Percentiles rank a stretch among this genome's conserved stretches.
These are phyloP conservation scores for Hippocampus mohnikei DNA, from an alignment of 2,113 vertebrate genomes.

Conservation along the genomic window DNA sequence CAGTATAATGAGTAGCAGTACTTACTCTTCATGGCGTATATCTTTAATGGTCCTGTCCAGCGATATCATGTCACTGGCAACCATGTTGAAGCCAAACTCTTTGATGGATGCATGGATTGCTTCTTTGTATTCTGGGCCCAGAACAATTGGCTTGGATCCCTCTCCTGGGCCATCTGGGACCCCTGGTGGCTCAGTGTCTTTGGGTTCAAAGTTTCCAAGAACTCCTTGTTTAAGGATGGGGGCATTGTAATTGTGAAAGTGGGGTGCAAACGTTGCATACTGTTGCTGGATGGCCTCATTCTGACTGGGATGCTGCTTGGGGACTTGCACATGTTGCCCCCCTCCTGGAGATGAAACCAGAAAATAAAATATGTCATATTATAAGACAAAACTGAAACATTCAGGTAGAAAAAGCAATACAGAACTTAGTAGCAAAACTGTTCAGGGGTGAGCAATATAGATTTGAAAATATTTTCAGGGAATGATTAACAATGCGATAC, in stretches of 20 bases:
- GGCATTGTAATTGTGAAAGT: conserved; percentile 78
- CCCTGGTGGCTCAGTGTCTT: conserved; percentile 86
- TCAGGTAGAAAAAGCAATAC: neutral
- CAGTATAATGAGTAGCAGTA: conserved; percentile 12
- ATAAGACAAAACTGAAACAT: neutral
- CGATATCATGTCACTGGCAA: conserved; percentile 98
- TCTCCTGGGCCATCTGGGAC: conserved; percentile 87
- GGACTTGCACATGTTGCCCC: conserved; percentile 16
- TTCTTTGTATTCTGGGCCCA: conserved; percentile 91
- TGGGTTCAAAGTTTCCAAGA: conserved; percentile 91
- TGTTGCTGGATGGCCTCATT: conserved; percentile 87
- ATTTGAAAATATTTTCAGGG: too few species aligned
- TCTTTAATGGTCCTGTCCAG: conserved; percentile 90
- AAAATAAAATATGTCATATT: neutral
- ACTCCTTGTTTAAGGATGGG: conserved; percentile 81
- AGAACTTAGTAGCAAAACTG: too few species aligned
- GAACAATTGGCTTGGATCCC: conserved; percentile 83
- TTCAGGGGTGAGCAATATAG: too few species aligned
- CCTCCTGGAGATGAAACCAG: conserved; percentile 17
- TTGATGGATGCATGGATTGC: conserved; percentile 88
- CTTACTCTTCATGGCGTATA: conserved; percentile 96
- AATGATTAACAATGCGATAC: too few species aligned
- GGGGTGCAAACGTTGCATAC: conserved; percentile 90
- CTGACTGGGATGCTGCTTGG: conserved; percentile 76
- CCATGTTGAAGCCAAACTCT: conserved; percentile 99